Percentiles rank a stretch among this genome's conserved stretches.
Conservation (phyloP, 2,888 invertebrate genomes). For the Mythimna loreyi region DNA sequence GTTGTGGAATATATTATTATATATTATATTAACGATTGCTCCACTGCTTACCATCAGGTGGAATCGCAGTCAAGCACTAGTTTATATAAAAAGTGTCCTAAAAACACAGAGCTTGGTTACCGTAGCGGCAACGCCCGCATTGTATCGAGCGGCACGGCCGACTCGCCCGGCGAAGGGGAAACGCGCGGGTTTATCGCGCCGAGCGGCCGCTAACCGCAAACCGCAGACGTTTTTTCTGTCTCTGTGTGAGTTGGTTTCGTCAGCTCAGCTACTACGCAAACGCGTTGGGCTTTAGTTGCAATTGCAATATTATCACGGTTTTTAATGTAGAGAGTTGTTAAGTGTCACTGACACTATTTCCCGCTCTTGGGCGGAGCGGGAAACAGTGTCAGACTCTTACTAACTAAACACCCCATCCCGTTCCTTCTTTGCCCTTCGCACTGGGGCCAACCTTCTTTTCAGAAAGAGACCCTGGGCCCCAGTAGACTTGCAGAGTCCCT, state of each 20-base stretch:
- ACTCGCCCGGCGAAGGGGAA: conserved; percentile 61
- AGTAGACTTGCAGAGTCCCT: too few relatives aligned
- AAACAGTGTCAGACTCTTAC: too few relatives aligned
- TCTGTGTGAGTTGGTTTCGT: conserved; percentile 22
- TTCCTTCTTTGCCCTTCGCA: too few relatives aligned
- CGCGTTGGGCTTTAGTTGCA: neutral
- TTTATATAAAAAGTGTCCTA: conserved; percentile 4
- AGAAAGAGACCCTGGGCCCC: too few relatives aligned
- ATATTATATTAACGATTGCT: too few relatives aligned
- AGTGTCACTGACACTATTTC: too few relatives aligned
- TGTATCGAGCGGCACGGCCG: conserved; percentile 66
- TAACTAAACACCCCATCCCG: too few relatives aligned
- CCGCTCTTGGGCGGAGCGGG: too few relatives aligned
- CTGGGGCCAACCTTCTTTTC: too few relatives aligned
- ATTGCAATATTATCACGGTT: neutral
- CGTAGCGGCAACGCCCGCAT: conserved; percentile 61
- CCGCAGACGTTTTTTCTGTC: conserved; percentile 37
- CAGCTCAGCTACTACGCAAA: conserved; percentile 12
- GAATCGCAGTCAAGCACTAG: too few relatives aligned
- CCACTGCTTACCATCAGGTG: too few relatives aligned
- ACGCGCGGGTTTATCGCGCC: conserved; percentile 46
- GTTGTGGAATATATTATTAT: too few relatives aligned
- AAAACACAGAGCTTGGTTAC: conserved; percentile 54
- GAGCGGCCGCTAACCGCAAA: conserved; percentile 52
- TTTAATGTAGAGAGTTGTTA: neutral